Percentiles rank a stretch among this genome's conserved stretches.
phyloP scores from a whole-genome alignment of 2,888 invertebrate species.

The Coleophora flavipennella region DNA sequence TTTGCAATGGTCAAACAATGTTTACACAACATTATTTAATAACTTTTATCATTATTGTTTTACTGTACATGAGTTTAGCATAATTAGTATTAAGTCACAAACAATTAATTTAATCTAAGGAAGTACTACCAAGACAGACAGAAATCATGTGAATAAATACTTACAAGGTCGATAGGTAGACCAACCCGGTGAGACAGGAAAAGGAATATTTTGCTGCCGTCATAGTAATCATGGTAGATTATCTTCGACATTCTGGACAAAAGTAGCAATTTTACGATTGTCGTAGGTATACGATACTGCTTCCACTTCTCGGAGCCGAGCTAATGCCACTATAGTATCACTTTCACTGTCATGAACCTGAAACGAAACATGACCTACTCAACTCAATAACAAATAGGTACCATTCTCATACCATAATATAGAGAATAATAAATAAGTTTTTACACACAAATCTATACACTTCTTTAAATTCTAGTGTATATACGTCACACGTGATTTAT shows the following conservation, averaged over 20 bases:
- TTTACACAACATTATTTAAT: too few relatives aligned
- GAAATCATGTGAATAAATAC: constrained; percentile 25
- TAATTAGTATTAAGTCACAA: not conserved
- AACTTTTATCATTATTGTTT: too few relatives aligned
- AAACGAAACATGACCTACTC: constrained; percentile 10
- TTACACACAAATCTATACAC: too few relatives aligned
- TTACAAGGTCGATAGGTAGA: constrained; percentile 86
- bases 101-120: not conserved
- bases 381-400: not conserved
- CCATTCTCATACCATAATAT: too few relatives aligned
- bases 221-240: constrained; percentile 69
- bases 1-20: too few relatives aligned
- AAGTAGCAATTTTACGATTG: constrained; percentile 1
- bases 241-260: constrained; percentile 27
- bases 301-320: constrained; percentile 4
- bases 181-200: constrained; percentile 79
- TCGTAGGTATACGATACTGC: not conserved
- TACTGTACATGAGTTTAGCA: not conserved
- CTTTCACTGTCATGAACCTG: constrained; percentile 16
- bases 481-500: too few relatives aligned
- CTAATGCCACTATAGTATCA: constrained; percentile 1
- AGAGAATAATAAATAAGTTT: too few relatives aligned
- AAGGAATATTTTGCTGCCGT: constrained; percentile 79
- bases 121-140: not conserved
- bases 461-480: too few relatives aligned